Conservation (phyloP, 1,140 invertebrate genomes). For the Latrodectus geometricus region DNA sequence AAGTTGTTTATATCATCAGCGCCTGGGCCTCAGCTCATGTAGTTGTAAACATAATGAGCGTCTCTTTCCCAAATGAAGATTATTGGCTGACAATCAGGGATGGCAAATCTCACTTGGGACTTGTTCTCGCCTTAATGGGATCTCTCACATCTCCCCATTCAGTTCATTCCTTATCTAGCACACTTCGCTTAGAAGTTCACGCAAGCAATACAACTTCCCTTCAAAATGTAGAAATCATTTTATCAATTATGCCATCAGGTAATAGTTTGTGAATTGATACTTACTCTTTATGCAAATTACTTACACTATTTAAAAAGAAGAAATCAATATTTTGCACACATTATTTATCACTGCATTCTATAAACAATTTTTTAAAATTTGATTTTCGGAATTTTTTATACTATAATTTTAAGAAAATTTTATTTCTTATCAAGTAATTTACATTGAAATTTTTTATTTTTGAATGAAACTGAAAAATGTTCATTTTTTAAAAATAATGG, state of each 20-base stretch:
- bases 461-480: too few species aligned
- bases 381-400: too few species aligned
- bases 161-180: constrained; percentile 25
- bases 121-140: constrained; percentile 47
- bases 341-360: too few species aligned
- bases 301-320: too few species aligned
- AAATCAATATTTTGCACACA: too few species aligned
- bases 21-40: constrained; percentile 42
- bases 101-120: constrained; percentile 44
- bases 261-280: too few species aligned
- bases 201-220: constrained; percentile 14
- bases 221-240: constrained; percentile 21
- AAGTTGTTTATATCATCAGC: constrained; percentile 14
- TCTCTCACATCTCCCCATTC: neutral
- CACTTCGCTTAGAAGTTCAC: constrained; percentile 52
- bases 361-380: too few species aligned
- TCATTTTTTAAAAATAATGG: too few species aligned
- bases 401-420: too few species aligned
- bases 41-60: constrained; percentile 7
- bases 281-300: too few species aligned
- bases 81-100: constrained; percentile 60
- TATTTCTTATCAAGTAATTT: too few species aligned
- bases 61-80: constrained; percentile 22
- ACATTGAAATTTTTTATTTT: too few species aligned
- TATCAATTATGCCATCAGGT: constrained; percentile 33